These are phyloP conservation scores for Moxostoma hubbsi DNA, from an alignment of 2,797 vertebrate genomes.

Conservation along the genomic window DNA sequence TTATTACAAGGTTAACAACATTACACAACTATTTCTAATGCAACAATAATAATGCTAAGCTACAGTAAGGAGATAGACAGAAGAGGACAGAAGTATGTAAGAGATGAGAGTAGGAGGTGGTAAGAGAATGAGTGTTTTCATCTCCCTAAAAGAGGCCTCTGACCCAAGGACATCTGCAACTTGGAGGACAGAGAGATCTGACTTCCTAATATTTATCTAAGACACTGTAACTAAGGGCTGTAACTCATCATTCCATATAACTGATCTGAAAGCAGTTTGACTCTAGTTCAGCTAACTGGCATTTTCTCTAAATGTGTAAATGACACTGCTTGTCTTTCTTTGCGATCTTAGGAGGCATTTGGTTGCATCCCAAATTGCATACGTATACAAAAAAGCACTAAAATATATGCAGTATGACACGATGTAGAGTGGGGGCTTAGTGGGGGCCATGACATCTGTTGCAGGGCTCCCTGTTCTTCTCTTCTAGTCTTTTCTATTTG, in stretches of 20 bases:
- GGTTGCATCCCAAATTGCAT: too few relatives aligned
- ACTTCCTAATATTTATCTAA: slow-evolving; percentile 20
- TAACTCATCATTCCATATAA: slow-evolving; percentile 1
- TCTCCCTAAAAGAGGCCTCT: slow-evolving; percentile 15
- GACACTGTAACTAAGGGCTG: not conserved
- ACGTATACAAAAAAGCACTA: too few relatives aligned
- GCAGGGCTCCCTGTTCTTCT: too few relatives aligned
- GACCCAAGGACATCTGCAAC: slow-evolving; percentile 11
- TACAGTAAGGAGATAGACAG: too few relatives aligned
- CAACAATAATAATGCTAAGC: not conserved
- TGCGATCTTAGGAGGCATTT: not conserved
- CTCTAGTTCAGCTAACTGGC: not conserved
- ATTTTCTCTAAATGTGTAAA: not conserved
- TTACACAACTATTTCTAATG: slow-evolving; percentile 1
- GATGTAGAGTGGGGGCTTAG: too few relatives aligned
- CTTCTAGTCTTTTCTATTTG: too few relatives aligned
- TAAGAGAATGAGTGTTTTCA: too few relatives aligned
- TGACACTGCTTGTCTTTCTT: not conserved
- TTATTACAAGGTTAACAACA: not conserved
- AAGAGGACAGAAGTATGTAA: slow-evolving; percentile 24
- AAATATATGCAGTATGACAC: too few relatives aligned
- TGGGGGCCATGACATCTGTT: too few relatives aligned
- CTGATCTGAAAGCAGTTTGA: not conserved
- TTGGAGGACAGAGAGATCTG: not conserved
- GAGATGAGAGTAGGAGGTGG: slow-evolving; percentile 32